Base-by-base conservation (phyloP, 30 jellyfish, hydroid and myxozoan genomes). In the Aurelia coerulea region DNA sequence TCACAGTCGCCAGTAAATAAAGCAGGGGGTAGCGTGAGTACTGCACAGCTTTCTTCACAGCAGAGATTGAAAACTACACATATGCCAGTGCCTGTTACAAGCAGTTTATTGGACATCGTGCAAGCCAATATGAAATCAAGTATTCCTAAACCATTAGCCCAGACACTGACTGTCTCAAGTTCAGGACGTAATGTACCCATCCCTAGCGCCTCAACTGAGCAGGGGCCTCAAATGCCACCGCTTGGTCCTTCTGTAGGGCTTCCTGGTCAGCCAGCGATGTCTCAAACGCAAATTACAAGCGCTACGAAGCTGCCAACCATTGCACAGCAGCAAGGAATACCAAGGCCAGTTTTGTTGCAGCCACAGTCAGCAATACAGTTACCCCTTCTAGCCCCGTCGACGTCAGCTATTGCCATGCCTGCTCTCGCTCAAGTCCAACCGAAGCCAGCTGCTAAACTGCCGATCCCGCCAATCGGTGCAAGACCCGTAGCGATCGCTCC, bases 401-500 rank as follows among this genome's bases (percentile, higher is more conserved):
- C 41, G 13, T 29, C 88, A 31, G 32, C 89, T 9, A 56, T 56
- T 10, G 65, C 83, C 15, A 68, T 59, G 72, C 85, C 92, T 11
- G 49, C 86, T 51, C 63, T 83, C 0, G 92, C 92, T 10, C 92
- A 60, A 13, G 70, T 73, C 39, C 80, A 56, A 46, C 92, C 79
- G 33, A 64, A 52, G 19, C 80, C 80, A 33, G 17, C 73, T 10
- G 81, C 85, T 0, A 83, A 69, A 64, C 23, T 62, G 6, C 78
- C 71, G 60, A 32, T 64, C 14, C 63, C 90, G 11, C 32, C 67
- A 53, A 58, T 53, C 13, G 68, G 84, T 18, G 68, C 54, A 31
- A 68, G 86, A 49, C 96, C 96, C 0, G 96, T 87, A 1, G 89
- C 96, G 58, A 87, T 89, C 3, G 90, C 92, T 54, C 92, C 97